phyloP scores from a whole-genome alignment of 1,140 invertebrate species.

The Microplitis demolitor region DNA sequence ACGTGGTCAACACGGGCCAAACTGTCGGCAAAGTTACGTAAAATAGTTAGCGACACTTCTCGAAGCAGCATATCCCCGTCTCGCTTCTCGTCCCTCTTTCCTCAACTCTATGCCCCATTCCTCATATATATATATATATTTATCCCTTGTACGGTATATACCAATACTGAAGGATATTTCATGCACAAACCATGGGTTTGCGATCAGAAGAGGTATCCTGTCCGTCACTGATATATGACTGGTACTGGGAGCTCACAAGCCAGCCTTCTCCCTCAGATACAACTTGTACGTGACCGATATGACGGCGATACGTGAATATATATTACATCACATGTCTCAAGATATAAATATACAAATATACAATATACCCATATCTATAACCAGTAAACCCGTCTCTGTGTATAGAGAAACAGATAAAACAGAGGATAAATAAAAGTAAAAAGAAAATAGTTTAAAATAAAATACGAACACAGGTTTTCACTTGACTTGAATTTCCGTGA shows the following conservation, averaged over 20 bases:
- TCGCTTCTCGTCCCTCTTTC: background rate
- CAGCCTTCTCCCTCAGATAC: slow-evolving; percentile 43
- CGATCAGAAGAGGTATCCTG: slow-evolving; percentile 33
- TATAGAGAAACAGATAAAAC: background rate
- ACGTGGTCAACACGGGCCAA: slow-evolving; percentile 62
- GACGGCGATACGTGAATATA: slow-evolving; percentile 30
- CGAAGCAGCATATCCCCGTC: slow-evolving; percentile 15
- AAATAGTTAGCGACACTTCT: slow-evolving; percentile 64
- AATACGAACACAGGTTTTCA: background rate
- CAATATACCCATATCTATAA: background rate
- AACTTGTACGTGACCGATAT: slow-evolving; percentile 58
- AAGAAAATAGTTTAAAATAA: slow-evolving; percentile 17
- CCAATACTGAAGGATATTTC: slow-evolving; percentile 22
- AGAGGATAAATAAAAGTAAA: background rate
- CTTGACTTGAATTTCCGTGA: slow-evolving; percentile 10
- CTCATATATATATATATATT: slow-evolving; percentile 3
- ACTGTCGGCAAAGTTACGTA: slow-evolving; percentile 63
- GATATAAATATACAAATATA: background rate
- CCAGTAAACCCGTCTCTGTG: background rate
- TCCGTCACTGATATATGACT: slow-evolving; percentile 55
- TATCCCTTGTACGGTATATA: slow-evolving; percentile 9
- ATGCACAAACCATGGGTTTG: slow-evolving; percentile 25
- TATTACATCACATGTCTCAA: background rate
- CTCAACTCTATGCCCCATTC: background rate
- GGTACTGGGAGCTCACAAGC: slow-evolving; percentile 37